Evolutionary conservation across 2,113 vertebrate species (phyloP), one percentile per base, ranked within the genome.

Genomic region (Microcebus griseorufus): DNA sequence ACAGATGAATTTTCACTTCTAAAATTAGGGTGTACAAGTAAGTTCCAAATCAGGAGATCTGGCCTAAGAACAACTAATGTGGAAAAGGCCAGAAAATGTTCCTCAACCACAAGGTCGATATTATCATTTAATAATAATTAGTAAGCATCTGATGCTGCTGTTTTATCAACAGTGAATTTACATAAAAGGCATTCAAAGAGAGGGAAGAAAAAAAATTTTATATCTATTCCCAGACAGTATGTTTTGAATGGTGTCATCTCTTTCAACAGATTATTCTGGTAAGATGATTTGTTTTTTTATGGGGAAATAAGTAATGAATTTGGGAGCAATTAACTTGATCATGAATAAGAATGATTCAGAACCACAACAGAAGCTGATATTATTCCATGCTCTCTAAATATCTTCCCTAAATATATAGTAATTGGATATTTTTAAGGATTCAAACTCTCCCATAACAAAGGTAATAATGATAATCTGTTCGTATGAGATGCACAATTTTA

Each of bases 341-440:
- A 98, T 98, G 98, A 98, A 98, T 98, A 95, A 96, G 96, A 95
- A 94, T 96, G 96, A 98, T 96, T 97, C 97, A 98, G 86, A 96
- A 96, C 88, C 67, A 88, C 64, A 96, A 93, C 45, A 87, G 97
- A 86, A 96, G 96, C 79, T 84, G 37, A 83, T 95, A 86, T 96
- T 42, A 97, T 98, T 86, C 86, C 48, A 13, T 37, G 12, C 51
- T 92, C 1, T 29, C 92, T 97, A 96, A 97, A 82, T 73, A 34
- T 62, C 86, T 94, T 37, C 48, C 92, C 70, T 25, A 65, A 97
- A 75, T 70, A 94, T 62, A 93, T 72, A 97, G 92, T 96, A 67
- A 92, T 85, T 96, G 90, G 81, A 32, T 93, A 97, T 96, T 76
- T 97, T 55, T 79, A 89, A 89, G 45, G 83, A 13, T 20, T 94